Base-by-base conservation (phyloP, 2,888 invertebrate species). In the Beris chalybata region DNA sequence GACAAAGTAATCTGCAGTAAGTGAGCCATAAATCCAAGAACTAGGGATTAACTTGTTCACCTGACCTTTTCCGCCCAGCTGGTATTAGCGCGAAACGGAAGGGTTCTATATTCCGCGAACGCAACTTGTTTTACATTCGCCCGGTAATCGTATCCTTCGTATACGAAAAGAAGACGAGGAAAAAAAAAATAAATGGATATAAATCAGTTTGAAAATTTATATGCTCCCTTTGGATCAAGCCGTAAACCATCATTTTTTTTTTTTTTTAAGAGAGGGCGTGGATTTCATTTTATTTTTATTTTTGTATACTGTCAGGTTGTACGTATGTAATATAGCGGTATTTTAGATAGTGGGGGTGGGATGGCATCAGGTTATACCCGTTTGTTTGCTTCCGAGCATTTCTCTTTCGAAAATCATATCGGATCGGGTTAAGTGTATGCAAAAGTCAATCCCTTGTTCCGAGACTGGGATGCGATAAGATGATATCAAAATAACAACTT, bases 161-260 rank as follows among this genome's bases (percentile, higher is more conserved):
- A 22, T 64, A 30, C 5, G 29, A 64, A 44, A 53, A 53, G n/a
- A 56, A 63, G 57, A 59, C 63, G 61, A 65, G 22, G 3, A 61
- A 29, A 61, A 63, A 63, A 58, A 22, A 68, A 58, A 64, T 67
- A 63, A 56, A 63, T 58, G 44, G 64, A 65, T 65, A 68, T 68
- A 68, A 68, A 68, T 68, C 68, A 68, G 68, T 66, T 68, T 68
- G 68, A 65, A 68, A 68, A 68, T 68, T 68, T 68, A 68, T 68
- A 68, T 63, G 55, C 65, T 63, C 64, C 56, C 63, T 43, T 65
- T 38, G 64, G 64, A 64, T 64, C 64, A 53, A 22, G 48, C 58
- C 44, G 58, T 48, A 59, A 47, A 48, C 58, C 58, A 48, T 43
- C 32, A 61, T 61, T 50, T 52, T 48, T 48, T 48, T 48, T 48